Base-by-base conservation (phyloP, 2,888 invertebrate genomes). In the Cheilosia scutellata region DNA sequence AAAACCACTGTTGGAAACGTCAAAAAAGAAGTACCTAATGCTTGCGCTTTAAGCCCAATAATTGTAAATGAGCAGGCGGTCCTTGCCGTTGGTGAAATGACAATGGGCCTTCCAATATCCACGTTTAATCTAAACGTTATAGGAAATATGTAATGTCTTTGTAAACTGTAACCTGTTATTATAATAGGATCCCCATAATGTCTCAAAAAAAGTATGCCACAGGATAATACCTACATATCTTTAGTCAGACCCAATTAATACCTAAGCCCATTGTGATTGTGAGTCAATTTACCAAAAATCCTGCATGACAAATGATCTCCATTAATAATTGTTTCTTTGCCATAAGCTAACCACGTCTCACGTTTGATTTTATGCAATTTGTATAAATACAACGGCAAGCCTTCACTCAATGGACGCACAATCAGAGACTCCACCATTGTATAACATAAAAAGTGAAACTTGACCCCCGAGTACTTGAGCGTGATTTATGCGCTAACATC, bases 401-500 rank as follows among this genome's bases (percentile, higher is more conserved):
- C 40, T 31, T 7, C 42, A n/a, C 29, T 71, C 65, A 40, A 11
- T 42, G 31, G 42, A 71, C 82, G 77, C 71, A 77, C 40, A 58
- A 65, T 57, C 27, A 16, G 42, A 6, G 29, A 68, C 70, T 70
- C 65, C 42, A 55, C 47, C 66, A 78, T 78, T 72, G 65, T 40
- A 75, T 76, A 80, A 80, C 58, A 80, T 71, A 70, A 86, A 84
- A 86, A 86, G 86, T 86, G 86, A 86, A 86, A 86, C 86, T 86
- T 86, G 86, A 86, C 86, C 86, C 76, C 71, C 49, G 68, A 82
- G 71, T 82, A 82, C 68, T 76, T 68, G 72, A 74, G 71, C 76
- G 82, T 86, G 82, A 86, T 86, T 86, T 86, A 86, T 86, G 86
- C 72, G 82, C 86, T 86, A 86, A 82, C 86, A 86, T 82, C 82